A percentile compares a stretch with the other conserved stretches of the same genome.
phyloP scores from a whole-genome alignment of 2,113 vertebrate species.

The Strix aluco region DNA sequence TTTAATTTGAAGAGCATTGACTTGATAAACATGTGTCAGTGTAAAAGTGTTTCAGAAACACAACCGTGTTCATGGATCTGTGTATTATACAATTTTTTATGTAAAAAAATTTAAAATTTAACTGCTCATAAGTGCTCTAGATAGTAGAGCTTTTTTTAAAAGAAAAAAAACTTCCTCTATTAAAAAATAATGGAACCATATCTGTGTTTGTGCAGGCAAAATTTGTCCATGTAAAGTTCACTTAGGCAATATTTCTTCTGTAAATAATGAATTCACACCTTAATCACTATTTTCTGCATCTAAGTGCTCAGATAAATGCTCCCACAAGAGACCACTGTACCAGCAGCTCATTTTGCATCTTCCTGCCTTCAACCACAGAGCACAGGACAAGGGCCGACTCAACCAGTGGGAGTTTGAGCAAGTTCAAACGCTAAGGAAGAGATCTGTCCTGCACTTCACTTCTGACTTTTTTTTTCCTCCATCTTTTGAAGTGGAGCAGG shows the following conservation, averaged over 20 bases:
- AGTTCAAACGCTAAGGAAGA: not conserved
- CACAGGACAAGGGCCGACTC: not conserved
- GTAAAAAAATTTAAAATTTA: not conserved
- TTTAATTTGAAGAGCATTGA: not conserved
- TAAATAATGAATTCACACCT: not conserved
- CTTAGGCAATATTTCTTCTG: not conserved
- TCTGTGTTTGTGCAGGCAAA: not conserved
- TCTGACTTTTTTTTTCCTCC: rapidly evolving
- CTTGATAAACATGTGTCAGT: not conserved
- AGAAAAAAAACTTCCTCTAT: not conserved
- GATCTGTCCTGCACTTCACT: not conserved
- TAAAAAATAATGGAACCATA: not conserved
- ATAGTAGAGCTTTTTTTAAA: not conserved
- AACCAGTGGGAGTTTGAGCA: not conserved
- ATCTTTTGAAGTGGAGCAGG: not conserved
- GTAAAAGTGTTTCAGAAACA: not conserved
- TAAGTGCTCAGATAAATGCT: not conserved
- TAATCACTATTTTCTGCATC: not conserved
- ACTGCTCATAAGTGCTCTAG: not conserved
- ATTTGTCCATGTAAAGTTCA: not conserved
- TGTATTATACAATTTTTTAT: not conserved
- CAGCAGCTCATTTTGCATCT: not conserved
- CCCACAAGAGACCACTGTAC: not conserved
- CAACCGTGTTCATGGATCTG: not conserved
- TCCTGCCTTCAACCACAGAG: not conserved